These are phyloP conservation scores for Bombus picipes DNA, from an alignment of 1,140 invertebrate species.

Conservation along the genomic window DNA sequence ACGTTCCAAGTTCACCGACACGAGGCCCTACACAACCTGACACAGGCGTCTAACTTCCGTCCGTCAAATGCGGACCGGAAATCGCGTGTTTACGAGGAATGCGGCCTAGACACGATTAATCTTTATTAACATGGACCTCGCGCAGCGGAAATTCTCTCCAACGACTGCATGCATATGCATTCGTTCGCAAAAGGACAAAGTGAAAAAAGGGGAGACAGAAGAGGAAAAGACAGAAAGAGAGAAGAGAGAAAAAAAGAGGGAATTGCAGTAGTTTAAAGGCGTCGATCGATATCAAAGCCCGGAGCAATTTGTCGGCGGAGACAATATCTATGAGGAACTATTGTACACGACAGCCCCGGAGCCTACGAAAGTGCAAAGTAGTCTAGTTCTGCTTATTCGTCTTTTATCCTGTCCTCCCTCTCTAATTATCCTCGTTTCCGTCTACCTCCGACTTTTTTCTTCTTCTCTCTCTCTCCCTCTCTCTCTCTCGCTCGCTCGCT, in stretches of 20 bases:
- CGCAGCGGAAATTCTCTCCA: not conserved
- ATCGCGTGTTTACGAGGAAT: conserved; percentile 1
- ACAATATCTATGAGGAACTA: conserved; percentile 49
- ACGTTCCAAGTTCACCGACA: not conserved
- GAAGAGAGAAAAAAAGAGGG: not conserved
- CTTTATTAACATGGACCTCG: conserved; percentile 17
- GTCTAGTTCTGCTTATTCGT: conserved; percentile 52
- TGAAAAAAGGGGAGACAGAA: not conserved
- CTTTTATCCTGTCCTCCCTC: conserved; percentile 7
- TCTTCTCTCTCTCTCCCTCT: no score
- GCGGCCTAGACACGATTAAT: not conserved
- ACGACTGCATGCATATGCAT: conserved; percentile 22
- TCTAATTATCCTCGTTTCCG: conserved; percentile 43
- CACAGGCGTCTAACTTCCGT: not conserved
- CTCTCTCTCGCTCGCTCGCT: no score
- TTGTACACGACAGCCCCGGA: conserved; percentile 36
- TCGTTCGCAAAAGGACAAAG: not conserved
- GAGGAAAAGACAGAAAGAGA: not conserved
- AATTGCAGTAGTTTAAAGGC: conserved; percentile 20
- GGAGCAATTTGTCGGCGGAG: conserved; percentile 44
- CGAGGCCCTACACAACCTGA: not conserved
- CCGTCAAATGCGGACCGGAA: not conserved
- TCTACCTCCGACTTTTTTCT: not conserved
- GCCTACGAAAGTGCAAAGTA: conserved; percentile 45
- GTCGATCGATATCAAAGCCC: conserved; percentile 42